A percentile compares a stretch with the other conserved stretches of the same genome.
These are phyloP conservation scores for Axis porcinus DNA, from an alignment of 2,113 vertebrate genomes.

Conservation along the genomic window DNA sequence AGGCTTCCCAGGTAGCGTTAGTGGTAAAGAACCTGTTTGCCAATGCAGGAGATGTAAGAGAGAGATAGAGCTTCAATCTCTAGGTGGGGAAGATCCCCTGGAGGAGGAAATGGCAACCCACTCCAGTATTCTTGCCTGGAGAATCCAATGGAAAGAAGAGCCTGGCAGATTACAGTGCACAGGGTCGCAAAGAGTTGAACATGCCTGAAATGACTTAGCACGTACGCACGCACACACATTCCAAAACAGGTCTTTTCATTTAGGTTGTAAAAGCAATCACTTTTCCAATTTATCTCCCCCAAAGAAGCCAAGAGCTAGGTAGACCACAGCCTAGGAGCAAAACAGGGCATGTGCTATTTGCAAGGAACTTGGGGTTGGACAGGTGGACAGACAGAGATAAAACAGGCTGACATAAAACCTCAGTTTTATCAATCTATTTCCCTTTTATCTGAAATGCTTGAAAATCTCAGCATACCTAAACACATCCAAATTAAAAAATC, in stretches of 20 bases:
- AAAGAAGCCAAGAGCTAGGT: not conserved
- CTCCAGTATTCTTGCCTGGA: not conserved
- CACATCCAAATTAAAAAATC: not conserved
- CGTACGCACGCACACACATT: not conserved
- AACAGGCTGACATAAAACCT: not conserved
- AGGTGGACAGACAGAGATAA: not conserved
- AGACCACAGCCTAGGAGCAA: not conserved
- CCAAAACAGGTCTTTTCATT: not conserved
- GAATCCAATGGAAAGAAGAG: not conserved
- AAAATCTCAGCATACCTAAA: not conserved
- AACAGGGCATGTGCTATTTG: not conserved
- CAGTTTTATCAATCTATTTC: not conserved
- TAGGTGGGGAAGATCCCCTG: not conserved
- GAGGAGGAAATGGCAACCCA: not conserved
- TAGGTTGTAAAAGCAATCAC: not conserved
- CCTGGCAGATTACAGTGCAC: not conserved
- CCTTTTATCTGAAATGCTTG: not conserved
- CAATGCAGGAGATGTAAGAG: not conserved
- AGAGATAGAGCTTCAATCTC: accelerated
- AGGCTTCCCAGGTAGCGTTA: not conserved
- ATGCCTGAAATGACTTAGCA: not conserved
- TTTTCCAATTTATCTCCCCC: not conserved
- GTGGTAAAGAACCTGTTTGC: not conserved
- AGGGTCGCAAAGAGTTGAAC: not conserved
- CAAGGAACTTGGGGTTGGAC: not conserved